These are phyloP conservation scores for Sarcophaga rosellei DNA, from an alignment of 2,888 invertebrate species.

Conservation along the genomic window DNA sequence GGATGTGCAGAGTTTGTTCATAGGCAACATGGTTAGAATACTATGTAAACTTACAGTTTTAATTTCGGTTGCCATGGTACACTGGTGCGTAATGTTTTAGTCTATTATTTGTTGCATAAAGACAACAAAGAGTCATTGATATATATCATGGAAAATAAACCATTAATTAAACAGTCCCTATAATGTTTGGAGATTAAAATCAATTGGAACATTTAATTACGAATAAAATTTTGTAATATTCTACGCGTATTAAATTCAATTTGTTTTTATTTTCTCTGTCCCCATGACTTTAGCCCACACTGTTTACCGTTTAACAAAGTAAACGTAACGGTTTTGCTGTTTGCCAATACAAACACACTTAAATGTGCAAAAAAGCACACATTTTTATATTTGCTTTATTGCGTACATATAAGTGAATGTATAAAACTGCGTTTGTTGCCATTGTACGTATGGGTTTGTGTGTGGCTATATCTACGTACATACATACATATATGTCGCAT, in stretches of 20 bases:
- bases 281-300: not conserved
- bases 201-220: too few species aligned
- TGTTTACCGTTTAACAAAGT: not conserved
- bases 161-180: too few species aligned
- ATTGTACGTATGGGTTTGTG: not conserved
- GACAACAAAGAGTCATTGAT: too few species aligned
- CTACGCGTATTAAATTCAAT: not conserved
- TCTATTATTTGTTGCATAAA: too few species aligned
- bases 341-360: slow-evolving; percentile 10
- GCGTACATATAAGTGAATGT: not conserved
- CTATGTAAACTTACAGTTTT: too few species aligned
- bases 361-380: not conserved
- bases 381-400: not conserved
- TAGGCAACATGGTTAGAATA: too few species aligned
- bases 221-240: not conserved
- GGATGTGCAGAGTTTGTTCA: too few species aligned
- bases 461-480: not conserved
- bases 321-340: slow-evolving; percentile 26
- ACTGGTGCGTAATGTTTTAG: too few species aligned
- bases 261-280: not conserved
- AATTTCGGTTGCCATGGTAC: too few species aligned
- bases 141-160: too few species aligned
- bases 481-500: not conserved
- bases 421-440: not conserved
- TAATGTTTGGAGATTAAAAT: too few species aligned